A percentile compares a stretch with the other conserved stretches of the same genome.
These are phyloP conservation scores for Parazoanthus atlanticus DNA, from an alignment of 92 coral and sea anemone genomes.

Conservation along the genomic window DNA sequence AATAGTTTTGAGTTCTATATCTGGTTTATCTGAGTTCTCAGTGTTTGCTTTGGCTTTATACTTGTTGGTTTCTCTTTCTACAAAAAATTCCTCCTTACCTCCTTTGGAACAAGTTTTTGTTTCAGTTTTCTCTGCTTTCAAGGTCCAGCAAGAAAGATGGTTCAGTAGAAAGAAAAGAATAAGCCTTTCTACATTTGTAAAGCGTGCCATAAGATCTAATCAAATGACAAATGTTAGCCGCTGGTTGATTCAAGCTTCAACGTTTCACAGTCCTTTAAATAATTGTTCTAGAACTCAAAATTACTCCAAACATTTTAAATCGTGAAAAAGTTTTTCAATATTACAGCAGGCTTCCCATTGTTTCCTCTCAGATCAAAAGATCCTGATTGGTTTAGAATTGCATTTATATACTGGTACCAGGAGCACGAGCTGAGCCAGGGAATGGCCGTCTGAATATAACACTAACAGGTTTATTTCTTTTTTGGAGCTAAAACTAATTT, in stretches of 20 bases:
- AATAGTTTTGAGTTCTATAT: not conserved
- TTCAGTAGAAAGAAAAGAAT: not conserved
- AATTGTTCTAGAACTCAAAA: not conserved
- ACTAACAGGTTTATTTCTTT: not conserved
- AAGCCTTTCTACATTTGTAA: not conserved
- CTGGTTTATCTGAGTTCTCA: not conserved
- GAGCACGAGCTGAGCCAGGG: not conserved
- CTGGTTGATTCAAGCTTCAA: not conserved
- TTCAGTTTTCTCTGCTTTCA: not conserved
- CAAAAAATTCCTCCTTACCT: not conserved
- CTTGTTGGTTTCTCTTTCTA: not conserved
- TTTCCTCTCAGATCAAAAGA: not conserved
- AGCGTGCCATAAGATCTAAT: slow-evolving; percentile 21
- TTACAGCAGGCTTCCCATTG: slow-evolving; percentile 1
- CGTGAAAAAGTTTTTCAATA: not conserved
- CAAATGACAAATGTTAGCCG: not conserved
- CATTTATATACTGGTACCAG: slow-evolving; percentile 20
- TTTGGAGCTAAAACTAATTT: not conserved
- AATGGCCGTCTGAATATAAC: not conserved
- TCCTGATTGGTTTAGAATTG: slow-evolving; percentile 12
- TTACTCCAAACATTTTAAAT: not conserved
- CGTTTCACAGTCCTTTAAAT: not conserved
- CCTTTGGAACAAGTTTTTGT: slow-evolving; percentile 19
- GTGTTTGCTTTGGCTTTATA: not conserved
- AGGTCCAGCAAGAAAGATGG: not conserved